Conservation (phyloP, 2,888 invertebrate species). For the Girardia tigrina region DNA sequence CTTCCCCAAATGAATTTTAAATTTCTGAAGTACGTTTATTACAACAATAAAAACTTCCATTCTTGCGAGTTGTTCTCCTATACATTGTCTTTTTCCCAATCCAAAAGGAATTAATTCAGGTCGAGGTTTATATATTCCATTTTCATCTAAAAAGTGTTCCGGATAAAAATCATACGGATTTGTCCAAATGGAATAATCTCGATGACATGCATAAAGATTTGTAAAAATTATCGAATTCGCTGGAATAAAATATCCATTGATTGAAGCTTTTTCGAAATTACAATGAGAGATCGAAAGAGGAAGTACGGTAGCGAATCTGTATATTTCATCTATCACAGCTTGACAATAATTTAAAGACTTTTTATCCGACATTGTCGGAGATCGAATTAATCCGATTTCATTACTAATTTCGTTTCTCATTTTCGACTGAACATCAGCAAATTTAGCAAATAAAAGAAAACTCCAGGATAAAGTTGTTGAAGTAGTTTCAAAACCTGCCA, state of each 20-base stretch:
- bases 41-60: slow-evolving; percentile 39
- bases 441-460: slow-evolving; percentile 33
- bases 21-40: slow-evolving; percentile 37
- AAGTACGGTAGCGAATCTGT: slow-evolving; percentile 45
- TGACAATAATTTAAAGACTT: slow-evolving; percentile 36
- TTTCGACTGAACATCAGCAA: slow-evolving; percentile 35
- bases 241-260: slow-evolving; percentile 11
- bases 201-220: slow-evolving; percentile 37
- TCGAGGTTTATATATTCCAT: slow-evolving; percentile 37
- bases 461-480: slow-evolving; percentile 37
- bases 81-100: slow-evolving; percentile 40
- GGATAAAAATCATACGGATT: slow-evolving; percentile 43
- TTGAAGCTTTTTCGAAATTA: not conserved
- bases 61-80: slow-evolving; percentile 38
- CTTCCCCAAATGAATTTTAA: too few relatives aligned
- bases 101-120: slow-evolving; percentile 39
- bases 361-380: slow-evolving; percentile 33
- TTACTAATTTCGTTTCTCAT: slow-evolving; percentile 36
- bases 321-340: slow-evolving; percentile 41
- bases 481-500: slow-evolving; percentile 38
- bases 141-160: slow-evolving; percentile 42
- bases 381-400: slow-evolving; percentile 32
- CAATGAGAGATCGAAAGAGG: slow-evolving; percentile 42
- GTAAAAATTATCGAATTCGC: too few relatives aligned
- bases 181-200: slow-evolving; percentile 39